A percentile compares a stretch with the other conserved stretches of the same genome.
Conservation (phyloP, 1,140 invertebrate genomes). For the Drosophila pachea region DNA sequence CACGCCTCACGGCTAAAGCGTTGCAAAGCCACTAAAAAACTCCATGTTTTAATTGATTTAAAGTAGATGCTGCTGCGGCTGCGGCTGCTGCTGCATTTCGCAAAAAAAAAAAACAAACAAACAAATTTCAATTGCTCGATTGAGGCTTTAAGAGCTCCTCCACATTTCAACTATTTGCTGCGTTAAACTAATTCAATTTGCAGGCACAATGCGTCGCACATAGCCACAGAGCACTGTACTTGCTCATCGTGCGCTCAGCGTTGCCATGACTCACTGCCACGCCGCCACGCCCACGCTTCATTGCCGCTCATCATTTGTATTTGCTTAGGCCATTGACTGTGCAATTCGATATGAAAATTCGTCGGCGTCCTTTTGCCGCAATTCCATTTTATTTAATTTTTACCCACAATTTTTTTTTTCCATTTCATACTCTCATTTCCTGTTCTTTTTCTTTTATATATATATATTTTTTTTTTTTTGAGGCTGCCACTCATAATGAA, state of each 20-base stretch:
- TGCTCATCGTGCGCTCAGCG: background rate
- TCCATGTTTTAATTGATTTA: slow-evolving; percentile 45
- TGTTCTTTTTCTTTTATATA: slow-evolving; percentile 5
- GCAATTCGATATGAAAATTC: slow-evolving; percentile 64
- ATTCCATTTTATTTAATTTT: too few relatives aligned
- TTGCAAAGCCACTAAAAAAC: slow-evolving; percentile 22
- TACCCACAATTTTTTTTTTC: slow-evolving; percentile 5
- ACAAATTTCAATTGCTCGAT: background rate
- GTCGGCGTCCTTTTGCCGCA: slow-evolving; percentile 25
- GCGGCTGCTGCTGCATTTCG: too few relatives aligned
- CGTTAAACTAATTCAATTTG: background rate
- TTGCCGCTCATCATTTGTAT: slow-evolving; percentile 71
- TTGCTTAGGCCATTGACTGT: slow-evolving; percentile 69
- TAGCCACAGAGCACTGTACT: slow-evolving; percentile 31
- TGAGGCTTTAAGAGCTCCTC: slow-evolving; percentile 3
- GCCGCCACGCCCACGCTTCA: slow-evolving; percentile 62
- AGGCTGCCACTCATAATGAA: slow-evolving; percentile 68
- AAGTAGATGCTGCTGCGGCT: slow-evolving; percentile 26
- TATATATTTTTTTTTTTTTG: slow-evolving; percentile 35
- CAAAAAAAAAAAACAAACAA: too few relatives aligned
- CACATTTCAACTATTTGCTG: background rate
- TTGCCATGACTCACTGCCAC: background rate
- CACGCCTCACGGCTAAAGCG: slow-evolving; percentile 53
- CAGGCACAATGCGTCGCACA: background rate
- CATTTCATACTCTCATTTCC: slow-evolving; percentile 50